These are phyloP conservation scores for Nasonia longicornis DNA, from an alignment of 1,140 invertebrate species.

Conservation along the genomic window DNA sequence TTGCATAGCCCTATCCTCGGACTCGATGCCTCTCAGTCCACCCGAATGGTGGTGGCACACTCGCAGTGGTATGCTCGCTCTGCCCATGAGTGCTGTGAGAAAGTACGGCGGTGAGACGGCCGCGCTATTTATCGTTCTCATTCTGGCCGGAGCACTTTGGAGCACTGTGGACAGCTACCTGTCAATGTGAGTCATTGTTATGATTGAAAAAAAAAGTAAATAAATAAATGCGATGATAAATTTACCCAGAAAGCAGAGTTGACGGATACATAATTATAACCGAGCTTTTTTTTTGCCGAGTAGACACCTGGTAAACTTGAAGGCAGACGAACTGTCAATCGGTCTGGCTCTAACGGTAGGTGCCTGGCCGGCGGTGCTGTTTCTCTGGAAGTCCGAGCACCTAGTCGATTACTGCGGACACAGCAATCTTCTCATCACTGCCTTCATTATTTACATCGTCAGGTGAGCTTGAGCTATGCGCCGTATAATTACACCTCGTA, in stretches of 20 bases:
- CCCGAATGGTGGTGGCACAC: slow-evolving; percentile 88
- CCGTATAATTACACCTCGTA: too few species aligned
- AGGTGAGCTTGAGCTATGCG: slow-evolving; percentile 67
- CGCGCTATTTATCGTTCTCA: slow-evolving; percentile 76
- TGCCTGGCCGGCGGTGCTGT: slow-evolving; percentile 76
- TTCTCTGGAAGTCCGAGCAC: slow-evolving; percentile 83
- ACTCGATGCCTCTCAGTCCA: slow-evolving; percentile 79
- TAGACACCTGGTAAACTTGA: slow-evolving; percentile 74
- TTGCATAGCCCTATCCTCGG: slow-evolving; percentile 74
- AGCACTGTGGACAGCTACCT: slow-evolving; percentile 83
- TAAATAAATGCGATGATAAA: too few species aligned
- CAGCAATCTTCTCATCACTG: slow-evolving; percentile 84
- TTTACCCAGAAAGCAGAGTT: too few species aligned
- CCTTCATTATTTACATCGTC: slow-evolving; percentile 83
- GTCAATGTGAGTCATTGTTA: slow-evolving; percentile 71
- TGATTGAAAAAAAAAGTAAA: too few species aligned
- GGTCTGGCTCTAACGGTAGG: slow-evolving; percentile 77
- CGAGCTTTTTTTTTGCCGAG: slow-evolving; percentile 45
- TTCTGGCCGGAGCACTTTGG: slow-evolving; percentile 81
- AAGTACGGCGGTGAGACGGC: slow-evolving; percentile 79
- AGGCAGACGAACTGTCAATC: slow-evolving; percentile 72
- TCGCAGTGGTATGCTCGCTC: slow-evolving; percentile 78
- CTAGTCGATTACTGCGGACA: slow-evolving; percentile 88
- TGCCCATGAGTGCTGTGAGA: slow-evolving; percentile 80
- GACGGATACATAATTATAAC: background rate